Percentiles rank a stretch among this genome's conserved stretches.
Evolutionary conservation across 2,888 invertebrate species (phyloP).

Genomic region (Clitarchus hookeri): DNA sequence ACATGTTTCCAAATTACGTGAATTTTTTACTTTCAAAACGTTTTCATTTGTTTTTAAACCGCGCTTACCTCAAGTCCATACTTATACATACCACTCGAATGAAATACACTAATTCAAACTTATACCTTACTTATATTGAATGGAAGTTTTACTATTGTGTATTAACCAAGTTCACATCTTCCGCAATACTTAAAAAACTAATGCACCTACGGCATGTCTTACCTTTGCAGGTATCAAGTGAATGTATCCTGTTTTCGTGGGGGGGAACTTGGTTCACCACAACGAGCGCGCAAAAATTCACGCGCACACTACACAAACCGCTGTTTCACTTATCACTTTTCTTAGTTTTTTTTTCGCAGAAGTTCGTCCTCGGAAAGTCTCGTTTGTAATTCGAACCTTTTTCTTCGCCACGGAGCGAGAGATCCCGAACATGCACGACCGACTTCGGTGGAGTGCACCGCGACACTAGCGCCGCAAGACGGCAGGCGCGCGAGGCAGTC

Average conservation of each 20-base stretch:
- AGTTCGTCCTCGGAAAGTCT: neutral
- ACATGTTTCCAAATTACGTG: no score
- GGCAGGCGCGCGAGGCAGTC: neutral
- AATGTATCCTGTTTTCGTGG: neutral
- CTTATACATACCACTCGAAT: no score
- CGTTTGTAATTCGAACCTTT: neutral
- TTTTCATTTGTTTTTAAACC: no score
- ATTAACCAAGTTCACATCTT: no score
- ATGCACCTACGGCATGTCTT: neutral
- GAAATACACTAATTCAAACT: no score
- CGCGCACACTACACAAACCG: neutral
- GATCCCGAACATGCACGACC: constrained; percentile 8
- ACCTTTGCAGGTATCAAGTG: neutral
- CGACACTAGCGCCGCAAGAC: neutral
- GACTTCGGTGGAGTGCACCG: neutral
- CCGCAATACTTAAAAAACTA: no score
- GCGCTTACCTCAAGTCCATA: no score
- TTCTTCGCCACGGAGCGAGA: neutral
- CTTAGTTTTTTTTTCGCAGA: neutral
- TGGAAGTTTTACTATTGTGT: no score
- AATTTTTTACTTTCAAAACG: no score
- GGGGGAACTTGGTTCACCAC: neutral
- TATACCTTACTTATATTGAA: no score
- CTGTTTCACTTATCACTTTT: neutral
- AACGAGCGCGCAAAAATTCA: neutral